These are phyloP conservation scores for Urosaurus nigricauda DNA, from an alignment of 2,797 vertebrate species.

Conservation along the genomic window DNA sequence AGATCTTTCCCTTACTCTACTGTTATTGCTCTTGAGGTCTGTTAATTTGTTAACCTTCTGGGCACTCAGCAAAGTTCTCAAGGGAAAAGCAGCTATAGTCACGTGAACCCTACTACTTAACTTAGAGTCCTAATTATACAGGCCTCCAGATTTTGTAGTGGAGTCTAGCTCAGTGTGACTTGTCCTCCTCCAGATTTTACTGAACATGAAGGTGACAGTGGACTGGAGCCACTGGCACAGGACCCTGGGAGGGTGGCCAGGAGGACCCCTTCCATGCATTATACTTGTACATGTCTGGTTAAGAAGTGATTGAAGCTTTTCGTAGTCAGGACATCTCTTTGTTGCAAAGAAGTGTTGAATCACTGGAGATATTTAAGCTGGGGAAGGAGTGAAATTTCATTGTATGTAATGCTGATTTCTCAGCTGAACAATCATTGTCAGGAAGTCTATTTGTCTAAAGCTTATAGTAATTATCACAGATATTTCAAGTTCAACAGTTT, in stretches of 20 bases:
- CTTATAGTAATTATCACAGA: not conserved
- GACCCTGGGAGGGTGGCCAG: not conserved
- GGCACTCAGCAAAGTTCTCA: not conserved
- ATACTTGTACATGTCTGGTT: not conserved
- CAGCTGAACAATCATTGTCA: constrained; percentile 27
- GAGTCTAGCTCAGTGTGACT: not conserved
- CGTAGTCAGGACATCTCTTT: not conserved
- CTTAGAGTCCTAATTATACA: no score
- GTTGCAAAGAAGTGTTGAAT: not conserved
- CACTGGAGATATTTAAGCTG: not conserved
- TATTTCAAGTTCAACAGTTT: constrained; percentile 33
- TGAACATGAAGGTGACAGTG: not conserved
- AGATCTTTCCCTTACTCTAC: not conserved
- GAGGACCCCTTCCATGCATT: not conserved
- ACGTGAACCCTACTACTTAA: no score
- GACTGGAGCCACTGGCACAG: not conserved
- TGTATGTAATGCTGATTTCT: constrained; percentile 17
- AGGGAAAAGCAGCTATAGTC: no score
- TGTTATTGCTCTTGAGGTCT: not conserved
- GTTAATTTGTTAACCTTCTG: not conserved
- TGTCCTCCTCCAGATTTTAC: not conserved
- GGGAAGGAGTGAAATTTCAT: not conserved
- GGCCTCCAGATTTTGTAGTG: not conserved
- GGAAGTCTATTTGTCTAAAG: not conserved
- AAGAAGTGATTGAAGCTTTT: not conserved